Percentiles rank a stretch among this genome's conserved stretches.
Evolutionary conservation across 2,113 vertebrate genomes (phyloP).

Genomic region (Dendropsophus ebraccatus): DNA sequence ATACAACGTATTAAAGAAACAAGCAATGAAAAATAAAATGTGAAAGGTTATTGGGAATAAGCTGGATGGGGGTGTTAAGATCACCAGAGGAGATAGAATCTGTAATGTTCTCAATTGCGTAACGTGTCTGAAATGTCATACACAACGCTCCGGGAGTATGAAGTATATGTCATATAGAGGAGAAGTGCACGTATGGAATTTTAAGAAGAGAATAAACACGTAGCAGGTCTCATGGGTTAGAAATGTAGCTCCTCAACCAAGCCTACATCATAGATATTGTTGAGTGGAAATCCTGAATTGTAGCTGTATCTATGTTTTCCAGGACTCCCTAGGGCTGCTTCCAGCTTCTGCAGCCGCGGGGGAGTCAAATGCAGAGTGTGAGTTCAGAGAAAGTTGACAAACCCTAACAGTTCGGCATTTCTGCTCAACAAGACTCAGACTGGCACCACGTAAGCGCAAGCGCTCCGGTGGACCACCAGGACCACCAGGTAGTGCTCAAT

Average conservation of each 20-base stretch:
- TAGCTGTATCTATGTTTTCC: too few species aligned
- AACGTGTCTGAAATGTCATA: constrained; percentile 3
- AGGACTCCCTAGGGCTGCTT: too few species aligned
- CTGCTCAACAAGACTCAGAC: too few species aligned
- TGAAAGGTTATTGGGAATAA: constrained; percentile 25
- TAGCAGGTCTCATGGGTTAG: background rate
- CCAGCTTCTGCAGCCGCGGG: too few species aligned
- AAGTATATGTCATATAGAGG: background rate
- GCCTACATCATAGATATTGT: constrained; percentile 2
- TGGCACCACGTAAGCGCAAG: too few species aligned
- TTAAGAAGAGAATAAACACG: background rate
- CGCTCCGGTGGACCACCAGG: too few species aligned
- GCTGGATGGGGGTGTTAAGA: background rate
- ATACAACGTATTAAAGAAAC: constrained; percentile 15
- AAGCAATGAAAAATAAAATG: constrained; percentile 20
- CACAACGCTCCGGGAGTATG: background rate
- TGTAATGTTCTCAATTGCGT: constrained; percentile 1
- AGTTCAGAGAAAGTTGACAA: too few species aligned
- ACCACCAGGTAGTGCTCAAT: too few species aligned
- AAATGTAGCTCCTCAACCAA: background rate
- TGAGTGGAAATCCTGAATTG: too few species aligned
- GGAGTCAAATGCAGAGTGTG: too few species aligned
- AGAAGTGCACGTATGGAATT: background rate
- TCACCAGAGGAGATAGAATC: background rate
- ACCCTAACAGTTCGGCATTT: too few species aligned